Percentiles rank a stretch among this genome's conserved stretches.
Conservation (phyloP, 2,113 vertebrate genomes). For the Sakesphorus luctuosus region DNA sequence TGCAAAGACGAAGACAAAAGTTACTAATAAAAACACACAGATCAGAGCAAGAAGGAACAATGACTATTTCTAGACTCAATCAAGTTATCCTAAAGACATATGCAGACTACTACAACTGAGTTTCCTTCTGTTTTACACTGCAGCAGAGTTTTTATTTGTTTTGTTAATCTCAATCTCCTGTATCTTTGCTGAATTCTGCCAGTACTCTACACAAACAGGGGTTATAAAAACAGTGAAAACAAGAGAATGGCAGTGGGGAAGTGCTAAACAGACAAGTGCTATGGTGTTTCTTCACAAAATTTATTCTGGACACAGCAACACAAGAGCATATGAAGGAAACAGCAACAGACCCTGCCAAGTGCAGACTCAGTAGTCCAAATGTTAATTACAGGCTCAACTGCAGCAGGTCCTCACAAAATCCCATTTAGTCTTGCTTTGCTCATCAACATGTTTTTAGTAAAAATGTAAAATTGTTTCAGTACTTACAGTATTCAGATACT, state of each 20-base stretch:
- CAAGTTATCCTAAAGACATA: not conserved
- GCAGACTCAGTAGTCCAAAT: not conserved
- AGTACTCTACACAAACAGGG: not conserved
- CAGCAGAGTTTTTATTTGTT: not conserved
- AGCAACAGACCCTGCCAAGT: not conserved
- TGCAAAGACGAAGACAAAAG: conserved; percentile 58
- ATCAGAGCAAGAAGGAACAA: not conserved
- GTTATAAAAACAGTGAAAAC: not conserved
- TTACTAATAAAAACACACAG: not conserved
- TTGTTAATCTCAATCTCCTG: not conserved
- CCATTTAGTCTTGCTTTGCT: not conserved
- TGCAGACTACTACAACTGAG: not conserved
- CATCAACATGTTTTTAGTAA: not conserved
- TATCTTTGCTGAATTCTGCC: not conserved
- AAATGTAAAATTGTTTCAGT: not conserved
- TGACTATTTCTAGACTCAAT: not conserved
- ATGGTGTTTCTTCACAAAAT: not conserved
- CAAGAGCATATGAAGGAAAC: not conserved
- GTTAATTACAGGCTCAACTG: not conserved
- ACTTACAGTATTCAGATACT: not conserved
- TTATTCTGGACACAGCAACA: not conserved
- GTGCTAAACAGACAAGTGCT: not conserved
- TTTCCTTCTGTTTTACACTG: not conserved
- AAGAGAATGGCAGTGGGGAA: not conserved
- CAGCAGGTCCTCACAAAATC: not conserved